Conservation (phyloP, 1,140 invertebrate genomes). For the Drosophila biarmipes region DNA sequence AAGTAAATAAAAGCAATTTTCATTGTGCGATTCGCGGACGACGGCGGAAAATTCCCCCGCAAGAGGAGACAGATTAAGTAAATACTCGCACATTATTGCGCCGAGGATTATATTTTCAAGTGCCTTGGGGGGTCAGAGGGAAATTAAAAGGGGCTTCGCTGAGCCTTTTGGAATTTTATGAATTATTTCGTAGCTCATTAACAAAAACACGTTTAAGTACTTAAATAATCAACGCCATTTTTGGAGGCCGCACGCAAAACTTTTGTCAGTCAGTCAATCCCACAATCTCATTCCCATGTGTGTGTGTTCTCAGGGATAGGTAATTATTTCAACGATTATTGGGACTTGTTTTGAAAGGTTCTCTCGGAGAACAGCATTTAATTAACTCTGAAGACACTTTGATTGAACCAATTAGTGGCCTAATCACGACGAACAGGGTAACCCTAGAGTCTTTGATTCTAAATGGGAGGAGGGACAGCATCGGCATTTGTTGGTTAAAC, state of each 20-base stretch:
- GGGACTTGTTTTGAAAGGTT: constrained; percentile 36
- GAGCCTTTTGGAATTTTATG: constrained; percentile 44
- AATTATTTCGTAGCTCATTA: constrained; percentile 57
- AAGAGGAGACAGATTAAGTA: constrained; percentile 13
- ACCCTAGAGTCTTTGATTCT: not conserved
- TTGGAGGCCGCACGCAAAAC: constrained; percentile 1
- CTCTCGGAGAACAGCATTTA: constrained; percentile 33
- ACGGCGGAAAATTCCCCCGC: too few species aligned
- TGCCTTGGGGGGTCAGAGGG: not conserved
- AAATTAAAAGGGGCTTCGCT: not conserved
- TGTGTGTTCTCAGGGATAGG: not conserved
- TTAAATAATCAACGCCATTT: constrained; percentile 57
- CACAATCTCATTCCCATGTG: constrained; percentile 1
- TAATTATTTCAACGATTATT: constrained; percentile 60
- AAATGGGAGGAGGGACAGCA: not conserved
- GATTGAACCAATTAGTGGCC: constrained; percentile 53
- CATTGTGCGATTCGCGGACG: constrained; percentile 35
- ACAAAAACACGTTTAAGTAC: constrained; percentile 60
- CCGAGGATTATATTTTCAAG: constrained; percentile 3
- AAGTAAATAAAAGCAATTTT: constrained; percentile 66
- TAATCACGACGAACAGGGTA: constrained; percentile 40
- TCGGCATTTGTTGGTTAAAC: constrained; percentile 4
- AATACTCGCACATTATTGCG: constrained; percentile 18
- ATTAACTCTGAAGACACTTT: constrained; percentile 65
- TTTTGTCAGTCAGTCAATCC: constrained; percentile 28